These are phyloP conservation scores for Limnodromus scolopaceus DNA, from an alignment of 2,797 vertebrate species.

Conservation along the genomic window DNA sequence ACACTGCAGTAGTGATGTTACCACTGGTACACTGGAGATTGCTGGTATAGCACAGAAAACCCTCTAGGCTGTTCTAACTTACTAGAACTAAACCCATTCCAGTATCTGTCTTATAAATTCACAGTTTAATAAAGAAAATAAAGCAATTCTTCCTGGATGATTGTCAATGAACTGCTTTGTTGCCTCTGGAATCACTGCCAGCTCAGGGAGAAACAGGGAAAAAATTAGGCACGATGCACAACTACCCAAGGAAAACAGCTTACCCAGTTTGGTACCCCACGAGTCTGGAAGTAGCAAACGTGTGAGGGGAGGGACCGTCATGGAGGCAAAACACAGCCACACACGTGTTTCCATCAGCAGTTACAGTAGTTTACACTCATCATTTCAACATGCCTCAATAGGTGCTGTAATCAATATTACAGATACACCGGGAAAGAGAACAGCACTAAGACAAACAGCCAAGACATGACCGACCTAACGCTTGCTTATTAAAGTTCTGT, in stretches of 20 bases:
- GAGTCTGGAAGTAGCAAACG: fast-evolving
- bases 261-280: background rate
- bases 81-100: constrained; percentile 33
- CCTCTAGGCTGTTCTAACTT: constrained; percentile 35
- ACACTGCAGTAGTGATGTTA: background rate
- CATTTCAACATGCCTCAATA: fast-evolving
- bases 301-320: background rate
- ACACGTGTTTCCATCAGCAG: background rate
- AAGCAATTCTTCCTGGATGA: constrained; percentile 31
- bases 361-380: background rate
- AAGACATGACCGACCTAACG: background rate
- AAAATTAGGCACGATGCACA: background rate
- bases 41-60: background rate
- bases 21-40: background rate
- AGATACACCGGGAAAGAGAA: background rate
- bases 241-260: background rate
- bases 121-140: constrained; percentile 55
- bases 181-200: constrained; percentile 23
- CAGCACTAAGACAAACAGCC: background rate
- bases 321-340: background rate
- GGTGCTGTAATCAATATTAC: background rate
- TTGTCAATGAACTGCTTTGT: constrained; percentile 30
- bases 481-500: background rate
- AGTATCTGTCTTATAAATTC: constrained; percentile 12
- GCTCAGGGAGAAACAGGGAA: background rate